Base-by-base conservation (phyloP, 2,797 vertebrate species). In the Discoglossus pictus region DNA sequence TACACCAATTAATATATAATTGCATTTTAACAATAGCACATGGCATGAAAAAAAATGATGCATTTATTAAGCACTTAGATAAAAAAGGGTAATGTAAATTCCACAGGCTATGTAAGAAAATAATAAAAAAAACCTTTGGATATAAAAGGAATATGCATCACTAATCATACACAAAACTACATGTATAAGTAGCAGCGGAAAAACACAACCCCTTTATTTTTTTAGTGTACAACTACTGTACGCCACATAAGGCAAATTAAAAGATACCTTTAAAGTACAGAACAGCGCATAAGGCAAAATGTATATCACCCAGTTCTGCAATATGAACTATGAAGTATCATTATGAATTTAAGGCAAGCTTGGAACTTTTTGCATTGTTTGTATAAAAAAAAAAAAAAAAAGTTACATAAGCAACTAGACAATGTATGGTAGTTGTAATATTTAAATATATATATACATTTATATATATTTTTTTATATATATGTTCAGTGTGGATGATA, bases 271-370 rank as follows among this genome's bases (percentile, higher is more conserved):
- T 66, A 60, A 76, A 73, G 71, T 63, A 80, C 69, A 81, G 70
- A 74, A 83, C 63, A 78, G 72, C 39, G 31, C 75, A 27, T 76
- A 80, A 85, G 82, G 82, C 68, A 82, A 85, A 79, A 75, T 69
- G 52, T 18, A 78, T 73, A 65, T 76, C 74, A 75, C 78, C 79
- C 80, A 82, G 79, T 76, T 83, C 83, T 81, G 61, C 67, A 35
- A 24, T 42, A 77, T 76, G 58, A 35, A 79, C 53, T 73, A 76
- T 69, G 78, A 78, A 7, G 15, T 6, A n/a, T 24, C 8, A 38
- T 25, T 7, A 74, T 64, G 78, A 74, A 75, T 62, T 84, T 82
- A 86, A 84, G 87, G 86, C 86, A 87, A 78, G 79, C 74, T 76
- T 74, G 83, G 79, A 72, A 73, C 13, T 78, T 82, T 79, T 76